These are phyloP conservation scores for Dastarcus helophoroides DNA, from an alignment of 2,888 invertebrate genomes.

Conservation along the genomic window DNA sequence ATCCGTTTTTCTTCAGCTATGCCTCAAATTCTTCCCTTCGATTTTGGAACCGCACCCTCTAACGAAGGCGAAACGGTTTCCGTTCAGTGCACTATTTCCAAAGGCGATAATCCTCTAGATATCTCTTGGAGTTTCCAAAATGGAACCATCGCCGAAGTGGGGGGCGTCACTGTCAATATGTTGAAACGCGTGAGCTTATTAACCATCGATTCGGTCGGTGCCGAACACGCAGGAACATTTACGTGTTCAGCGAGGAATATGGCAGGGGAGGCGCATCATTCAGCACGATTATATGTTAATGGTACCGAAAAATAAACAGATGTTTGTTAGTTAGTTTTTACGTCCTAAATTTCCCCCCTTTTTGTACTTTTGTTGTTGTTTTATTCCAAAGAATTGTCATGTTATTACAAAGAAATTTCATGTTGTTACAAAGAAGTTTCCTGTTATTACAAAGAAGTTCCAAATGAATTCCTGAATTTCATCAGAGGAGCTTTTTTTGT, in stretches of 20 bases:
- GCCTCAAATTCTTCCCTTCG: constrained; percentile 44
- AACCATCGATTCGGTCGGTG: constrained; percentile 39
- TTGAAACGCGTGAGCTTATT: constrained; percentile 19
- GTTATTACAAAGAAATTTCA: too few relatives aligned
- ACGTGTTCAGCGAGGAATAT: constrained; percentile 50
- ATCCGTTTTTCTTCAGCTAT: constrained; percentile 38
- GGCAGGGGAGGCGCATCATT: constrained; percentile 45
- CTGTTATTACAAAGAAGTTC: too few relatives aligned
- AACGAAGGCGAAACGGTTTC: constrained; percentile 46
- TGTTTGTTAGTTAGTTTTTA: not conserved
- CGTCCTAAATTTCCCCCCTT: not conserved
- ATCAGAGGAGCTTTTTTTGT: too few relatives aligned
- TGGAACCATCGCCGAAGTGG: constrained; percentile 1
- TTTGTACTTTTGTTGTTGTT: too few relatives aligned
- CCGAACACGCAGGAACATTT: constrained; percentile 50
- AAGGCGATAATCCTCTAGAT: constrained; percentile 51
- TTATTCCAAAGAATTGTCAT: too few relatives aligned
- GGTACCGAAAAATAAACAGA: constrained; percentile 13
- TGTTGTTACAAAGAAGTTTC: too few relatives aligned
- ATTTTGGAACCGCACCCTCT: constrained; percentile 41
- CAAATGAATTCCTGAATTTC: too few relatives aligned
- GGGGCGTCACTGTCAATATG: constrained; percentile 8
- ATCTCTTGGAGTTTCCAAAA: constrained; percentile 45
- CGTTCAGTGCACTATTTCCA: constrained; percentile 47
- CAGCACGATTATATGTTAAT: constrained; percentile 35